Base-by-base conservation (phyloP, 2,888 invertebrate genomes). In the Chelonus formosanus region DNA sequence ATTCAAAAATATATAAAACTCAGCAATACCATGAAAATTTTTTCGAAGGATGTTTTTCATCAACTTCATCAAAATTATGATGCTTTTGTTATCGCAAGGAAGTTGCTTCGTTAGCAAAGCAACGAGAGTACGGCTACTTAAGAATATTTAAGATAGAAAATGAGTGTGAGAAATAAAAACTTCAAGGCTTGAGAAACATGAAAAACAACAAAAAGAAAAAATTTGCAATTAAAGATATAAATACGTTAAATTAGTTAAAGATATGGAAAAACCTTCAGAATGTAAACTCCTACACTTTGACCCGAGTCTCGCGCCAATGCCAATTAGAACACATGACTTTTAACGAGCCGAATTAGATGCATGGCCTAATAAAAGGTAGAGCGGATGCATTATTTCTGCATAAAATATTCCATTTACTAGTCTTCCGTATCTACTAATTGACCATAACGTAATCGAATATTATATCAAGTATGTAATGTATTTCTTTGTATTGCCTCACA, bases 271-370 rank as follows among this genome's bases (percentile, higher is more conserved):
- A 32, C 52, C 31, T 52, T 31, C 31, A 7, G 32, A 52, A 52
- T 52, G 32, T 40, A 52, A 52, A 52, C 31, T 52, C 31, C 8
- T 52, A 31, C 31, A 32, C 52, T 52, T 52, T 60, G 43, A 43
- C 40, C n/a, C 57, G 47, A 69, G 60, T 69, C 67, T 66, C 68
- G 72, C 67, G 67, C 60, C 70, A 65, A 65, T 70, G 72, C 76
- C 81, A 82, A 82, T 82, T 83, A 82, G 80, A 81, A 80, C 79
- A 81, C 78, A 82, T 83, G 79, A 80, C 70, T 68, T 77, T 77
- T 80, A 82, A 82, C 82, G 72, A 82, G 80, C 76, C 79, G 76
- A 81, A 82, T 82, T 78, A 77, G 77, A 77, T 77, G 76, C 75
- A 75, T 44, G 55, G 34, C 65, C 60, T 50, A 65, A 50, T 60